Evolutionary conservation across 2,113 vertebrate genomes (phyloP).

Genomic region (Leucopternis melanops): DNA sequence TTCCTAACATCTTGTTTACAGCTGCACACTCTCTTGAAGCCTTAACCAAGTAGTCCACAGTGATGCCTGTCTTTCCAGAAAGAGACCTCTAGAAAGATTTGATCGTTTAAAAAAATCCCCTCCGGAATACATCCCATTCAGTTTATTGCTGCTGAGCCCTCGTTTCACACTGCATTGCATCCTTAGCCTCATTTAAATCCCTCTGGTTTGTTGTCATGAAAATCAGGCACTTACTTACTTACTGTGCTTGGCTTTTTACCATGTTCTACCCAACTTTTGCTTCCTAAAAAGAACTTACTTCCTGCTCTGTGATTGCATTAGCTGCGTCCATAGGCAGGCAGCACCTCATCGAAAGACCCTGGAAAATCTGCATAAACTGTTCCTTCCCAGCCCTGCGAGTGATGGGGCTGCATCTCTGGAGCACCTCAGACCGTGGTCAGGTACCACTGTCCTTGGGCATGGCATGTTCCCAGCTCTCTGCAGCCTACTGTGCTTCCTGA

Average conservation of each 20-base stretch:
- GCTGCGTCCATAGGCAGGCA: neutral
- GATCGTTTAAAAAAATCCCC: neutral
- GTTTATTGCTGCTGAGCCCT: neutral
- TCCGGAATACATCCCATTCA: neutral
- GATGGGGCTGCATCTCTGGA: neutral
- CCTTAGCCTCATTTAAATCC: neutral
- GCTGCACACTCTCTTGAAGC: neutral
- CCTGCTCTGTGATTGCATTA: fast-evolving
- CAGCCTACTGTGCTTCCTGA: fast-evolving
- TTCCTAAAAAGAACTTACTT: neutral
- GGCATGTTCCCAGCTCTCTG: fast-evolving
- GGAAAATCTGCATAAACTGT: neutral
- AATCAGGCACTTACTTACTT: neutral
- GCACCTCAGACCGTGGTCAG: neutral
- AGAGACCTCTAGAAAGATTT: neutral
- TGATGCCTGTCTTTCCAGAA: neutral
- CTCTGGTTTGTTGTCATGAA: neutral
- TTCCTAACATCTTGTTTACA: neutral
- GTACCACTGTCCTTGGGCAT: neutral
- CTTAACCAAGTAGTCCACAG: neutral
- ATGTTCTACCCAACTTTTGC: neutral
- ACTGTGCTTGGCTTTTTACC: neutral
- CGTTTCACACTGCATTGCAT: neutral
- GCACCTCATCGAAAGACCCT: neutral
- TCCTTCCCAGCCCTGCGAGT: neutral